phyloP scores from a whole-genome alignment of 1,140 invertebrate species.

The Halotydeus destructor region DNA sequence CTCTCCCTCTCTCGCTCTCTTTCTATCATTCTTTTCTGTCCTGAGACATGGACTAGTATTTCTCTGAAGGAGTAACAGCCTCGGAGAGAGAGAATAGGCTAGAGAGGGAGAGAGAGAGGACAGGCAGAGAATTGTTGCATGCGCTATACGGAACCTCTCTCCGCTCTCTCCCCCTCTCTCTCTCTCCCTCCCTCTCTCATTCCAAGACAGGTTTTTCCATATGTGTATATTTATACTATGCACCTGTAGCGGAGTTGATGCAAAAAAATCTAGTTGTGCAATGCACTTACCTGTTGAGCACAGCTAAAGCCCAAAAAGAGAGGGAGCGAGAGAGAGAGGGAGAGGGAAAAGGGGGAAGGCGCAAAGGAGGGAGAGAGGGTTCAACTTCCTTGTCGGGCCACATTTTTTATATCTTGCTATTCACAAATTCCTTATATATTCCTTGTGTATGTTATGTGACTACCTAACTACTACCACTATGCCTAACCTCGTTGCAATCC shows the following conservation, averaged over 20 bases:
- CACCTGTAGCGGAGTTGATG: neutral
- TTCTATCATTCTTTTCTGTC: neutral
- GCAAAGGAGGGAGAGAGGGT: neutral
- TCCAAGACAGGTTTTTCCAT: neutral
- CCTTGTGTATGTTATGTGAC: neutral
- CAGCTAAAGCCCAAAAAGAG: too few species aligned
- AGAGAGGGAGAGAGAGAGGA: neutral
- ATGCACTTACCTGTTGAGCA: neutral
- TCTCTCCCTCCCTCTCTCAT: neutral
- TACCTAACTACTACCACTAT: neutral
- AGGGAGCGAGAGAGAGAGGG: too few species aligned
- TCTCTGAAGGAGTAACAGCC: neutral
- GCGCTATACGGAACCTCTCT: neutral
- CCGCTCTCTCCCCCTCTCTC: neutral
- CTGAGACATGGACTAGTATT: neutral
- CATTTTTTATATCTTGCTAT: neutral
- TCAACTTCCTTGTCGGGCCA: neutral
- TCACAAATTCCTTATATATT: neutral
- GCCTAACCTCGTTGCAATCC: neutral
- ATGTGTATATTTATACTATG: neutral
- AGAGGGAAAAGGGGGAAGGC: neutral
- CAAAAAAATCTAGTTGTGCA: neutral
- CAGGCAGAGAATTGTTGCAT: neutral
- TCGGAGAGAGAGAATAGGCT: neutral
- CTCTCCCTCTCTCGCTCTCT: neutral